Evolutionary conservation across 2,797 vertebrate species (phyloP).

Genomic region (Philypnodon macrostomus): DNA sequence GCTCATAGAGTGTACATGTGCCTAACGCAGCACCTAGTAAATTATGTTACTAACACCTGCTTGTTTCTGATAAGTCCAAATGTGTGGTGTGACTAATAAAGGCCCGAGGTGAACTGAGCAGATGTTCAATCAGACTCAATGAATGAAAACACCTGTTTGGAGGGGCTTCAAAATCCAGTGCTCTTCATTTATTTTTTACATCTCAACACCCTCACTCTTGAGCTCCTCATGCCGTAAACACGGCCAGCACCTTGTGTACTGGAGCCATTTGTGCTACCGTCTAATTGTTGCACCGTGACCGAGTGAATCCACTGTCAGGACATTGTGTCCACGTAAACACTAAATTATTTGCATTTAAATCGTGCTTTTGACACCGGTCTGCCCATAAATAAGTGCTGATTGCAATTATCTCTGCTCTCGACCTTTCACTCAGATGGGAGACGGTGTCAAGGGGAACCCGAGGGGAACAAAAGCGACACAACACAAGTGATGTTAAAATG

Average conservation of each 20-base stretch:
- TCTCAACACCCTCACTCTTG: background rate
- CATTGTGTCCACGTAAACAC: constrained; percentile 16
- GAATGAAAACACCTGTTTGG: constrained; percentile 8
- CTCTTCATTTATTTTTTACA: constrained; percentile 6
- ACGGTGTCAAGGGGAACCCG: constrained; percentile 38
- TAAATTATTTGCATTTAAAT: constrained; percentile 12
- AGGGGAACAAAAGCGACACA: constrained; percentile 77
- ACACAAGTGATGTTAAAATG: constrained; percentile 87
- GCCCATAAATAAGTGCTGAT: constrained; percentile 29
- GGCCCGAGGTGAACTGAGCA: background rate
- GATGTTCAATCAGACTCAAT: constrained; percentile 3
- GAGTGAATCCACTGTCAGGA: constrained; percentile 7
- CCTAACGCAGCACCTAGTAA: background rate
- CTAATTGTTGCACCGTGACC: constrained; percentile 5
- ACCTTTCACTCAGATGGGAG: constrained; percentile 38
- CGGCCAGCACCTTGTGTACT: background rate
- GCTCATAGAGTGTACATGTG: too few relatives aligned
- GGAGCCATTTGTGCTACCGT: constrained; percentile 9
- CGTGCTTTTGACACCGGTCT: constrained; percentile 24
- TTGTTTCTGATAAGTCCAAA: background rate
- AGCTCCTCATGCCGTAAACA: constrained; percentile 11
- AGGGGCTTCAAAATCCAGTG: constrained; percentile 10
- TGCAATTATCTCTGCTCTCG: constrained; percentile 36
- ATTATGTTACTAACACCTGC: constrained; percentile 4
- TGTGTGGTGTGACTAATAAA: background rate